Percentiles rank a stretch among this genome's conserved stretches.
phyloP scores from a whole-genome alignment of 2,113 vertebrate genomes.

The Channa maculata region DNA sequence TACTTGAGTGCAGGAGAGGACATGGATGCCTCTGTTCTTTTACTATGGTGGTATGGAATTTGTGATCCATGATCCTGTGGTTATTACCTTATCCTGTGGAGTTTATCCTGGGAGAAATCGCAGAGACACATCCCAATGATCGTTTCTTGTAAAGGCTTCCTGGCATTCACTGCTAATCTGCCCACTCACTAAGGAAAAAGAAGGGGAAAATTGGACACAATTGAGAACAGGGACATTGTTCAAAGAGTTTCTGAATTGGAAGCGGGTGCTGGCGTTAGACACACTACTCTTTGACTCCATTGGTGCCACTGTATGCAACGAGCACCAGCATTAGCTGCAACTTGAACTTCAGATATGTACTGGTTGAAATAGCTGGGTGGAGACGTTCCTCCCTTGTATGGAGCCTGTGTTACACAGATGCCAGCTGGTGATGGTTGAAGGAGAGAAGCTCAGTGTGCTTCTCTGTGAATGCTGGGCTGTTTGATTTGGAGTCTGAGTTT shows the following conservation, averaged over 20 bases:
- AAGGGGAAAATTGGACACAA: slow-evolving; percentile 71
- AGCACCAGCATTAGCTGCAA: slow-evolving; percentile 35
- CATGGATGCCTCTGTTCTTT: slow-evolving; percentile 21
- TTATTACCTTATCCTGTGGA: slow-evolving; percentile 35
- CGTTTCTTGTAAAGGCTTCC: slow-evolving; percentile 73
- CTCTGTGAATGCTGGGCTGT: slow-evolving; percentile 41
- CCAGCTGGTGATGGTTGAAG: slow-evolving; percentile 58
- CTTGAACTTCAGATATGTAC: slow-evolving; percentile 29
- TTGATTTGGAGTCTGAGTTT: slow-evolving; percentile 8
- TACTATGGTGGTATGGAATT: slow-evolving; percentile 55
- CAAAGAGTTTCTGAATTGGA: slow-evolving; percentile 75
- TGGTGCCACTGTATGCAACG: slow-evolving; percentile 49
- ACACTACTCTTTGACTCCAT: slow-evolving; percentile 57
- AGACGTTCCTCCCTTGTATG: slow-evolving; percentile 44
- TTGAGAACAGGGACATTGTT: slow-evolving; percentile 75
- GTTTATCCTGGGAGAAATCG: slow-evolving; percentile 63
- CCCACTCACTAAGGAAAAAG: slow-evolving; percentile 68
- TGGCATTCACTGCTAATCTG: slow-evolving; percentile 70
- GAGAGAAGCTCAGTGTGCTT: slow-evolving; percentile 21
- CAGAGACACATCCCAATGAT: slow-evolving; percentile 53
- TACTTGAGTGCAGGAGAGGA: slow-evolving; percentile 62
- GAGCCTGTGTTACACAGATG: slow-evolving; percentile 41
- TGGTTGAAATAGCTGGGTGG: slow-evolving; percentile 48
- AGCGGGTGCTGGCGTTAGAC: slow-evolving; percentile 65
- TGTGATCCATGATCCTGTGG: slow-evolving; percentile 55